Evolutionary conservation across 2,113 vertebrate species (phyloP).

Genomic region (Donacobius atricapilla): DNA sequence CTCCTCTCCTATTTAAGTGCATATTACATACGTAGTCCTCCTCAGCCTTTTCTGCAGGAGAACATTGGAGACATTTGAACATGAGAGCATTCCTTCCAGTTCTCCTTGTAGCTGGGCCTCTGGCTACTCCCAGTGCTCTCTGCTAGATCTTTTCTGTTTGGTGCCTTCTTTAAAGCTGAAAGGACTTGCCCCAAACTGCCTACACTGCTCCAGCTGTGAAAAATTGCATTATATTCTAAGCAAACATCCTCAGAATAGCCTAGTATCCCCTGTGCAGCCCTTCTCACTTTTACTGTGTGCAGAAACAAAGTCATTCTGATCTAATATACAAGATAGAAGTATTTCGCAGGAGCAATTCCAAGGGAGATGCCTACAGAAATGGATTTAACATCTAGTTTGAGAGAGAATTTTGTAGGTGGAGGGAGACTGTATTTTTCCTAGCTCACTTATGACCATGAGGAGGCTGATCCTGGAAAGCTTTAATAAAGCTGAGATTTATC

Average conservation of each 20-base stretch:
- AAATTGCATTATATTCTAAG: background rate
- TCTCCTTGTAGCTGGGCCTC: background rate
- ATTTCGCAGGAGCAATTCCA: conserved; percentile 9
- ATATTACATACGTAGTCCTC: background rate
- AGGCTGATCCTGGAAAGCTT: conserved; percentile 24
- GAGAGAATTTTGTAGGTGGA: conserved; percentile 8
- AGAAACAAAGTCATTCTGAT: background rate
- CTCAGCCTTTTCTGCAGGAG: background rate
- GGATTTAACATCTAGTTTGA: background rate
- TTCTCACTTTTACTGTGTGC: background rate
- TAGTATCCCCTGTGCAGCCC: background rate
- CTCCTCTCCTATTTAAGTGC: background rate
- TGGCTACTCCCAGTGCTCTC: background rate
- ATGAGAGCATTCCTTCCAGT: background rate
- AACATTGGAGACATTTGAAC: no score
- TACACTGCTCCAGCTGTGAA: background rate
- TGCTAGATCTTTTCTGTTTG: background rate
- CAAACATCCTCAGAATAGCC: background rate
- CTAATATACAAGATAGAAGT: background rate
- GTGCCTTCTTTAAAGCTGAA: background rate
- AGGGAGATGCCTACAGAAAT: conserved; percentile 18
- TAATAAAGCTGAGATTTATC: conserved; percentile 52
- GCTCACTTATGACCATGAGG: background rate
- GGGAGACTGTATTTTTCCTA: background rate
- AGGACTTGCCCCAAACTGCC: background rate